Conservation (phyloP, 2,888 invertebrate genomes). For the Erebia epiphron region DNA sequence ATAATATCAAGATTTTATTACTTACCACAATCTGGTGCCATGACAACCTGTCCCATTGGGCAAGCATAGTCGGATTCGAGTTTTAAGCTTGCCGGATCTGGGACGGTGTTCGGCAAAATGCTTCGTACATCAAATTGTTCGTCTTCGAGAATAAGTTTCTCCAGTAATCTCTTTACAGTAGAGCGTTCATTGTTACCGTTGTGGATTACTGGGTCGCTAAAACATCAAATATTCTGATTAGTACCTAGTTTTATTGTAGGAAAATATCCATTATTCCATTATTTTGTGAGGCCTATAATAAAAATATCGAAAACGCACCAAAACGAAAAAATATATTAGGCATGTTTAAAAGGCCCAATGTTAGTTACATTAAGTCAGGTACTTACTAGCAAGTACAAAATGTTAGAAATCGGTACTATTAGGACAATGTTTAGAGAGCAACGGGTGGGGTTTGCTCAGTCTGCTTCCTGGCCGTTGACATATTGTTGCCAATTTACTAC, state of each 20-base stretch:
- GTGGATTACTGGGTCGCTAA: conserved; percentile 94
- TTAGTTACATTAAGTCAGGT: neutral
- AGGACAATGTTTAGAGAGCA: too few species aligned
- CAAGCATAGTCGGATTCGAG: conserved; percentile 97
- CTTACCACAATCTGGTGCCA: conserved; percentile 95
- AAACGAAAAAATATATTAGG: neutral
- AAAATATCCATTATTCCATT: too few species aligned
- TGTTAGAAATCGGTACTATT: too few species aligned
- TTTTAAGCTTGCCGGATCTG: conserved; percentile 94
- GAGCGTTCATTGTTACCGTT: conserved; percentile 94
- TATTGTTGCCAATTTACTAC: too few species aligned
- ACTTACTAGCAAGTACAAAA: too few species aligned
- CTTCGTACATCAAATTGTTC: conserved; percentile 97
- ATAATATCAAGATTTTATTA: conserved; percentile 26
- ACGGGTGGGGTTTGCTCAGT: neutral
- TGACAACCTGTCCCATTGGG: conserved; percentile 95
- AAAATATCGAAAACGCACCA: too few species aligned
- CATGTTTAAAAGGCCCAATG: neutral
- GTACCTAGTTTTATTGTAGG: neutral
- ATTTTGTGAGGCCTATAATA: too few species aligned
- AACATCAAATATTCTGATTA: conserved; percentile 45
- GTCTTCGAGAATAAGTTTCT: conserved; percentile 95
- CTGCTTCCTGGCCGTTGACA: neutral
- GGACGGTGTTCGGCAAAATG: conserved; percentile 96
- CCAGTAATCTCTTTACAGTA: conserved; percentile 91